These are phyloP conservation scores for Rhinopomastus cyanomelas DNA, from an alignment of 2,113 vertebrate species.

Conservation along the genomic window DNA sequence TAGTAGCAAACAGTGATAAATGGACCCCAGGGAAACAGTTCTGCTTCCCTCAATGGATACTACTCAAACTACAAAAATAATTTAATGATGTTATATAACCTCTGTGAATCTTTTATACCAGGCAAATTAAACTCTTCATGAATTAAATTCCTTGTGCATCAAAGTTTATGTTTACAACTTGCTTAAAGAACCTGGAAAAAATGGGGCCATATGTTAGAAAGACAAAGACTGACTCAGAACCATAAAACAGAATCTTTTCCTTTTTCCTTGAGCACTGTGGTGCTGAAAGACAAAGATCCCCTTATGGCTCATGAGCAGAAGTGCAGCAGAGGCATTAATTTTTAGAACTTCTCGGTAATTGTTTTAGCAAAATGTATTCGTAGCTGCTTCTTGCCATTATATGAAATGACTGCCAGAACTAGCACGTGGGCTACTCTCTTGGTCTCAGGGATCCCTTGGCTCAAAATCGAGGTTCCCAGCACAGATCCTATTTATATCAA, in stretches of 20 bases:
- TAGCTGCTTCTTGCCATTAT: not conserved
- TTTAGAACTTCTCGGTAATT: slow-evolving; percentile 2
- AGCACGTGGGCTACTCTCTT: not conserved
- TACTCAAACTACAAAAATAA: slow-evolving; percentile 49
- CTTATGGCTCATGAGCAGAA: slow-evolving; percentile 27
- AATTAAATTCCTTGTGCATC: slow-evolving; percentile 56
- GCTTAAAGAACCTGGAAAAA: slow-evolving; percentile 54
- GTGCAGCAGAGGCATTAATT: slow-evolving; percentile 14
- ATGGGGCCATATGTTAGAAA: slow-evolving; percentile 58
- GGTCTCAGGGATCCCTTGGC: not conserved
- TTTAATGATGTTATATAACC: slow-evolving; percentile 46
- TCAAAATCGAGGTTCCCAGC: not conserved
- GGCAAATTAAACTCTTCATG: slow-evolving; percentile 47
- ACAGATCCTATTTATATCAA: not conserved
- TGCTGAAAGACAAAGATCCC: slow-evolving; percentile 35
- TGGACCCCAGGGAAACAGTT: slow-evolving; percentile 46
- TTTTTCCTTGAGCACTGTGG: slow-evolving; percentile 14
- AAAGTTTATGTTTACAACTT: slow-evolving; percentile 40
- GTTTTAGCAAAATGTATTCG: not conserved
- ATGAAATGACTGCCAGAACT: not conserved
- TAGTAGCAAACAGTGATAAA: slow-evolving; percentile 62
- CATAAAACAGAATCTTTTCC: slow-evolving; percentile 25
- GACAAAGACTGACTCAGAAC: slow-evolving; percentile 52
- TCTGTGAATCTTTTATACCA: slow-evolving; percentile 23
- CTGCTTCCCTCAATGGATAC: slow-evolving; percentile 31